Evolutionary conservation across 2,888 invertebrate species (phyloP), one percentile per base, ranked within the genome.

Genomic region (Lasioglossum marginatum): DNA sequence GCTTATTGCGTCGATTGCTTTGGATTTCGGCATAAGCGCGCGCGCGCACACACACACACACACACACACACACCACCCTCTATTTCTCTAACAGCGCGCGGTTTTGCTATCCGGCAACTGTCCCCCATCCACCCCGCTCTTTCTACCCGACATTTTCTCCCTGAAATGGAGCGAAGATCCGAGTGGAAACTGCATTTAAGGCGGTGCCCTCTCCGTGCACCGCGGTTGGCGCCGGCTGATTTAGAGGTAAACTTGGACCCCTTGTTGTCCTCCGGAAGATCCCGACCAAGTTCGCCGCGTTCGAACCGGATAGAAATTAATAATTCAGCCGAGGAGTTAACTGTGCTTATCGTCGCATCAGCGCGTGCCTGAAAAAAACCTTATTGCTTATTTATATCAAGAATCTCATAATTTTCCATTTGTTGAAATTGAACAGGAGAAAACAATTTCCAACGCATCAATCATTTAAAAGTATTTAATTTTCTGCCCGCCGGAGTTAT

Each of bases 1-100:
- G 89, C 90, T 92, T 92, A 93, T 91, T 92, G 91, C 91, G 83
- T 88, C 89, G 89, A 92, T 92, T 88, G 89, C 91, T 91, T 90
- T 90, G 88, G 88, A 92, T 92, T 92, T 92, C 87, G 88, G 86
- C 90, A 91, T 92, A 92, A 92, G 89, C 88, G 77, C 71, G 72
- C 71, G 79, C 80, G 19, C 66, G 5, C 63, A 1, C 27, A 2
- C 6, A 6, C 16, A 63, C 16, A 16, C 63, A 2, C 6, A 10
- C 37, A 40, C 8, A 40, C 6, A 37, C 6, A n/a, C n/a, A n/a
- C n/a, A n/a, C n/a, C 37, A 43, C 5, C 16, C 81, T 66, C 68
- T 74, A 63, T 66, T 70, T 78, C 57, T 66, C 85, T 73, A 66
- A 45, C 34, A 74, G 70, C 76, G 68, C 23, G 48, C 4, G 23